A percentile compares a stretch with the other conserved stretches of the same genome.
These are phyloP conservation scores for Megaceryle maxima DNA, from an alignment of 2,113 vertebrate species.

Conservation along the genomic window DNA sequence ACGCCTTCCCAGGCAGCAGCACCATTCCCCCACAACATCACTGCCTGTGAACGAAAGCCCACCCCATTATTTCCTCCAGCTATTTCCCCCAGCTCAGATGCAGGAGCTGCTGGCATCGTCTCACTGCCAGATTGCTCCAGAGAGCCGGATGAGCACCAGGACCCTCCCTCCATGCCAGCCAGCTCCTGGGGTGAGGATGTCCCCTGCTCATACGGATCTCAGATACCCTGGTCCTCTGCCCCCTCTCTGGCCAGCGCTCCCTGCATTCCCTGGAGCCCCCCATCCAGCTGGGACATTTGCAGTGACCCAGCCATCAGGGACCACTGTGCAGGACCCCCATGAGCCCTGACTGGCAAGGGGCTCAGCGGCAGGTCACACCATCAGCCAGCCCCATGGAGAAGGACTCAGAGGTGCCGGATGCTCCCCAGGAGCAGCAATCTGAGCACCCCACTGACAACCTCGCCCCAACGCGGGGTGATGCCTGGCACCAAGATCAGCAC, in stretches of 20 bases:
- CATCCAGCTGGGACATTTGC: not conserved
- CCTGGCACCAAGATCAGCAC: fast-evolving
- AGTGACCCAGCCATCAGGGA: not conserved
- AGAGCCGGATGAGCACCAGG: not conserved
- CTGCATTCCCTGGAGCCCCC: too few species aligned
- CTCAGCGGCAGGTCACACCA: not conserved
- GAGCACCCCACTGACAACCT: not conserved
- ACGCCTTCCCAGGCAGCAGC: not conserved
- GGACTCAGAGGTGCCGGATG: not conserved
- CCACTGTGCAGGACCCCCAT: not conserved
- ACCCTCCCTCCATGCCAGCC: not conserved
- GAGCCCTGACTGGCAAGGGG: not conserved
- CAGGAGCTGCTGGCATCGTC: not conserved
- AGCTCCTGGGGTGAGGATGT: not conserved
- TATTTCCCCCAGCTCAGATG: not conserved
- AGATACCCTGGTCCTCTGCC: not conserved
- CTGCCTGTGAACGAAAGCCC: not conserved
- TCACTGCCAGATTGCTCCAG: not conserved
- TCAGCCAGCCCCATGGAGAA: not conserved
- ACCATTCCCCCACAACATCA: not conserved
- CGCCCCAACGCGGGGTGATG: fast-evolving
- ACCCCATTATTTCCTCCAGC: too few species aligned
- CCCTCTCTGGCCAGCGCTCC: not conserved
- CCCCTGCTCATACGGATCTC: not conserved
- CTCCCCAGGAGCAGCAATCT: not conserved